Percentiles rank a stretch among this genome's conserved stretches.
These are phyloP conservation scores for Leguminivora glycinivorella DNA, from an alignment of 1,140 invertebrate species.

Conservation along the genomic window DNA sequence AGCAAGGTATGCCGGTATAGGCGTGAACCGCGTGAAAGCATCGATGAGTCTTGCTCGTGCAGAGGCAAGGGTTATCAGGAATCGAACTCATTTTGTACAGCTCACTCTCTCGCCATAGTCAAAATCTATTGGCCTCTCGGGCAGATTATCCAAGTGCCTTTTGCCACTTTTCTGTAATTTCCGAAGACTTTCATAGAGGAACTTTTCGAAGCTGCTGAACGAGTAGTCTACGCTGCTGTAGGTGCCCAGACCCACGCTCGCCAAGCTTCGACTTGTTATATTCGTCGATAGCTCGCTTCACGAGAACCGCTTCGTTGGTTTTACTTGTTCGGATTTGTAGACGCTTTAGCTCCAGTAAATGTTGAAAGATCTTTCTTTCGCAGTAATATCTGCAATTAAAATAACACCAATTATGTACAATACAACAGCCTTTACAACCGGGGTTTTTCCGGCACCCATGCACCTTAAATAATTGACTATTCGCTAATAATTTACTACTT, in stretches of 20 bases:
- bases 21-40: conserved; percentile 94
- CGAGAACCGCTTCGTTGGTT: conserved; percentile 92
- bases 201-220: conserved; percentile 94
- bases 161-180: conserved; percentile 86
- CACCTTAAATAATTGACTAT: no score
- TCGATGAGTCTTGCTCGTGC: conserved; percentile 90
- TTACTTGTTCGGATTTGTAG: conserved; percentile 94
- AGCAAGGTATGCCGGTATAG: conserved; percentile 92
- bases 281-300: conserved; percentile 90
- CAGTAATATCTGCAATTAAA: conserved; percentile 91
- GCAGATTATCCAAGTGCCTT: conserved; percentile 82
- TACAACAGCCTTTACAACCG: no score
- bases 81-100: conserved; percentile 74
- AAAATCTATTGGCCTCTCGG: conserved; percentile 77
- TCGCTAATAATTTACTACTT: no score
- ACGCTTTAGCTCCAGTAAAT: conserved; percentile 94
- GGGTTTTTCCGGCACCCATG: no score
- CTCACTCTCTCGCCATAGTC: conserved; percentile 74
- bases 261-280: conserved; percentile 89
- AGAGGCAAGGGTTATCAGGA: conserved; percentile 83
- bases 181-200: conserved; percentile 92
- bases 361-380: conserved; percentile 96
- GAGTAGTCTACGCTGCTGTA: conserved; percentile 87
- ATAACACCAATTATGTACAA: no score
- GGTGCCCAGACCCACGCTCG: conserved; percentile 83